Evolutionary conservation across 1,140 invertebrate species (phyloP).

Genomic region (Dendroctonus ponderosae): DNA sequence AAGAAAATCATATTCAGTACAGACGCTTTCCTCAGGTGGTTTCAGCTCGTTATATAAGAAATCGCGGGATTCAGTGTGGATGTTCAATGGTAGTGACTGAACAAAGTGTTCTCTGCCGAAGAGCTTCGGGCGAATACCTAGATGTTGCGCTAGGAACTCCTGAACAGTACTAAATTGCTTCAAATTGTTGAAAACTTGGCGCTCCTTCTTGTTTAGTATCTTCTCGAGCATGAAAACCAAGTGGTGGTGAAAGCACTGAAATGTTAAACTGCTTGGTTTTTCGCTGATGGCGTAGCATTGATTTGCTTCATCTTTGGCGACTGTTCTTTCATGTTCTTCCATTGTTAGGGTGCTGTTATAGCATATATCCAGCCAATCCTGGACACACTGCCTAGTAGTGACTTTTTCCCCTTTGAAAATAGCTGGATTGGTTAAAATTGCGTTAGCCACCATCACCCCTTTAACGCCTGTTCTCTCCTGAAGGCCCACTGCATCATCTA

Average conservation of each 20-base stretch:
- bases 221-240: constrained; percentile 91
- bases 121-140: constrained; percentile 52
- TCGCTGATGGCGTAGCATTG: constrained; percentile 37
- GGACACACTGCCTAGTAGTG: constrained; percentile 77
- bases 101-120: constrained; percentile 48
- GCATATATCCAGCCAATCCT: constrained; percentile 83
- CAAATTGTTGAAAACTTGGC: constrained; percentile 76
- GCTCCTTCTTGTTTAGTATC: constrained; percentile 67
- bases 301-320: constrained; percentile 1
- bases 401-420: constrained; percentile 69
- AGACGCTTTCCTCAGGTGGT: constrained; percentile 11
- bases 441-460: constrained; percentile 87
- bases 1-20: neutral
- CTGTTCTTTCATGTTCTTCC: constrained; percentile 17
- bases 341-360: constrained; percentile 43
- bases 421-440: constrained; percentile 86
- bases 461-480: constrained; percentile 68
- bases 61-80: constrained; percentile 36
- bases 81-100: constrained; percentile 35
- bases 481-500: constrained; percentile 68
- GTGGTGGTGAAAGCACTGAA: constrained; percentile 89
- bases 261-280: constrained; percentile 59
- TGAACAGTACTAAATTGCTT: constrained; percentile 68
- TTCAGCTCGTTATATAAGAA: constrained; percentile 36
- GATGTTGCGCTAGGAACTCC: constrained; percentile 65